phyloP scores from a whole-genome alignment of 1,140 invertebrate species.

The Ostrea denselamellosa region DNA sequence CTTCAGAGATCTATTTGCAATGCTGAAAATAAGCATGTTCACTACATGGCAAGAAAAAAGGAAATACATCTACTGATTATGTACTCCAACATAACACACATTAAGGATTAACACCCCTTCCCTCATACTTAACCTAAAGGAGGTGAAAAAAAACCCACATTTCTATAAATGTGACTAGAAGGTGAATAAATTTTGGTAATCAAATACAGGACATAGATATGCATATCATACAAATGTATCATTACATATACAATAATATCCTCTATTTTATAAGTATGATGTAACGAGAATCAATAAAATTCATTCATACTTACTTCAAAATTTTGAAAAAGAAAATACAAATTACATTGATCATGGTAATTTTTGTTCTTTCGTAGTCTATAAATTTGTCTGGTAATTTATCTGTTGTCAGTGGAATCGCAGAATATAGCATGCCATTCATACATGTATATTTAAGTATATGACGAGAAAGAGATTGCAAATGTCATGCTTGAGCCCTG shows the following conservation, averaged over 20 bases:
- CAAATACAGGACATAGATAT: no score
- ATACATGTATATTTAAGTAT: background rate
- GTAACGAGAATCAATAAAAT: background rate
- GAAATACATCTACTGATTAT: background rate
- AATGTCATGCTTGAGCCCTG: background rate
- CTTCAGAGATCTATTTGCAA: background rate
- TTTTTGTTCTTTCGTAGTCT: background rate
- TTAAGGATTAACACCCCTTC: no score
- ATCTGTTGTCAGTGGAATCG: background rate
- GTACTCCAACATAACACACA: background rate
- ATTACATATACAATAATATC: background rate
- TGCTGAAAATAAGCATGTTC: background rate
- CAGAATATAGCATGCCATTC: background rate
- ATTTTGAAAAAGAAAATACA: background rate
- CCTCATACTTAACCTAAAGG: no score
- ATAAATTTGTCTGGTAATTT: background rate
- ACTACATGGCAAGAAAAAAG: background rate
- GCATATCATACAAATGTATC: no score
- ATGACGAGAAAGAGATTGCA: background rate
- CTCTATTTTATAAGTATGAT: background rate
- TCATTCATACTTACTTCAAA: constrained; percentile 3
- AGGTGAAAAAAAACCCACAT: no score
- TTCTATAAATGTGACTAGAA: no score
- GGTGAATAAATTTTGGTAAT: no score
- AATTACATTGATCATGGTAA: background rate